Base-by-base conservation (phyloP, 1,140 invertebrate genomes). In the Brachionus rotundiformis region DNA sequence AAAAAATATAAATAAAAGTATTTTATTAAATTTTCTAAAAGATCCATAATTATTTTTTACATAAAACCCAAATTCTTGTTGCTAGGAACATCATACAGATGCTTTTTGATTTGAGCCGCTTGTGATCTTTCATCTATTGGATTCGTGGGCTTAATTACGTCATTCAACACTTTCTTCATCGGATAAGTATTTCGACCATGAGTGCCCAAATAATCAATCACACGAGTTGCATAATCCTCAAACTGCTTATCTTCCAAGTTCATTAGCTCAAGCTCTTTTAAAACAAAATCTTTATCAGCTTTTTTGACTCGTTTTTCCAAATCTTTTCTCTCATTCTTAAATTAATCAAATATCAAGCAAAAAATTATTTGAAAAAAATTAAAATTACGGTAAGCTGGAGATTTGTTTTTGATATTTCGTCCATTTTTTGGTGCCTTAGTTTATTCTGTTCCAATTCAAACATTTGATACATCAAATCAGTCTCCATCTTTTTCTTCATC, bases 181-280 rank as follows among this genome's bases (percentile, higher is more conserved):
- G 87, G 86, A 76, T 85, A 85, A 6, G 85, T 85, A 76, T 88
- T 88, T 31, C 87, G 84, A 5, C 87, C 87, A 31, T 85, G 85
- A 65, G 86, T 83, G 44, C 86, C 86, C 77, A 86, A 86, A 83
- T 88, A 86, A 1, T 87, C 84, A 41, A 88, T 88, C 16, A 88
- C 87, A 63, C 85, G 84, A 11, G 31, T 83, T 23, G 87, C 87
- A 82, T 88, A 88, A 13, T 76, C 47, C 27, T 77, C 39, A 63
- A 82, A 80, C 33, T 82, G 71, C 47, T 65, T 33, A n/a, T 63
- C 54, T 33, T 81, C 80, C 8, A 81, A 47, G 16, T 71, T 39
- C 49, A 61, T 39, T 11, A 80, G 25, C 23, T 80, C 54, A 3
- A 77, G 47, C 25, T 77, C 73, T 77, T 77, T 49, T 10, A 29